These are phyloP conservation scores for Mixornis gularis DNA, from an alignment of 2,113 vertebrate species.

Conservation along the genomic window DNA sequence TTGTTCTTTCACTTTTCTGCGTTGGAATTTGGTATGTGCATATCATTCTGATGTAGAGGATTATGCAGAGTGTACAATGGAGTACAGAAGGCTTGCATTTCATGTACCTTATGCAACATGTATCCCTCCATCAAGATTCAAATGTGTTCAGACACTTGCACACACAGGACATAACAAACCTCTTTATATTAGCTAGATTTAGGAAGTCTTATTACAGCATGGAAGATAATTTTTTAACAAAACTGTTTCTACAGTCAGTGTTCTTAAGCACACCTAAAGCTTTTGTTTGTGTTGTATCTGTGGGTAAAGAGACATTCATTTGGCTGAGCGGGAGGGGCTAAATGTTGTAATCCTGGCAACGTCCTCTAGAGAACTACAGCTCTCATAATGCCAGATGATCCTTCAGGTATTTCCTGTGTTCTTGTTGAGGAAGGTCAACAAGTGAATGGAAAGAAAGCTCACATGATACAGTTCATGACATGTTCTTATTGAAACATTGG, in stretches of 20 bases:
- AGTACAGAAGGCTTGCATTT: neutral
- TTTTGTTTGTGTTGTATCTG: neutral
- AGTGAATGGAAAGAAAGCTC: neutral
- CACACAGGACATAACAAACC: neutral
- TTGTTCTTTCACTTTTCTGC: neutral
- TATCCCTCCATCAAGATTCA: neutral
- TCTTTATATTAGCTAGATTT: neutral
- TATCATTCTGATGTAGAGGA: neutral
- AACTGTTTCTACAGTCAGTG: neutral
- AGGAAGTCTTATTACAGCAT: neutral
- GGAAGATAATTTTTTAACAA: neutral
- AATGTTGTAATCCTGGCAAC: neutral
- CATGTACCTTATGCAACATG: neutral
- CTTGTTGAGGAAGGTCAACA: neutral
- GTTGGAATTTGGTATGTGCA: neutral
- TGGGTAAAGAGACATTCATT: neutral
- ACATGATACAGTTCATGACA: fast-evolving
- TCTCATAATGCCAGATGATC: neutral
- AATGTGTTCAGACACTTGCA: neutral
- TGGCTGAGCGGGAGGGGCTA: neutral
- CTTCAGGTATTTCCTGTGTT: conserved; percentile 13
- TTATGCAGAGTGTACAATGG: neutral
- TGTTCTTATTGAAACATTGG: neutral
- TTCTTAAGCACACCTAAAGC: neutral
- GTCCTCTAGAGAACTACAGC: neutral